Evolutionary conservation across 1,140 invertebrate species (phyloP), one percentile per base, ranked within the genome.

Genomic region (Bilobella aurantiaca): DNA sequence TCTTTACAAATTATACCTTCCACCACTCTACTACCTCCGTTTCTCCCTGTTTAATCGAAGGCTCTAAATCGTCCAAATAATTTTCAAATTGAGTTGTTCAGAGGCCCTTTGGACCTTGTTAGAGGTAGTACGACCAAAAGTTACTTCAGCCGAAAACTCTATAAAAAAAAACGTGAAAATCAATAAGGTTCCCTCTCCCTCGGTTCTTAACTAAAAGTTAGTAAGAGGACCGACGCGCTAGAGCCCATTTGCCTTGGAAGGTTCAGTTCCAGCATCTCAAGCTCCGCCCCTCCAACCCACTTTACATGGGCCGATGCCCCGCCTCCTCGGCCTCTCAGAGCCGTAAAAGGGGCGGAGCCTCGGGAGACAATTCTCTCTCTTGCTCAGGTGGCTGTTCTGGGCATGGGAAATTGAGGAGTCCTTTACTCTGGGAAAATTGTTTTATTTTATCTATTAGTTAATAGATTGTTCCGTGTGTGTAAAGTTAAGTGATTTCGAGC

Each of bases 371-470:
- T 42, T 42, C 18, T 42, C 8, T 8, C 8, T 18, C 8, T 12
- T 18, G 18, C 18, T 42, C 34, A 42, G 34, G 34, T 42, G 34
- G 49, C 14, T 16, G 25, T 53, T 53, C 49, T 18, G 25, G 14
- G 25, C 34, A 42, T 42, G 34, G 34, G 23, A 23, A 53, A 53
- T 5, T 23, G 49, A 53, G 49, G 49, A 53, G 12, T 53, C 49
- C 34, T 42, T 42, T 42, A 42, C 49, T 16, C 49, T 53, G 12
- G 12, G 49, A 53, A 53, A 53, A 53, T 53, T 53, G 49, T 53
- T 53, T 53, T 53, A 53, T 53, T 53, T 53, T 53, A 53, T 53
- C 49, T 53, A 53, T 53, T 53, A 53, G 49, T 53, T 53, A 53
- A 53, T 53, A 53, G 49, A 53, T 53, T 53, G 49, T 53, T 53